phyloP scores from a whole-genome alignment of 1,140 invertebrate species.

The Conopomorpha cramerella region DNA sequence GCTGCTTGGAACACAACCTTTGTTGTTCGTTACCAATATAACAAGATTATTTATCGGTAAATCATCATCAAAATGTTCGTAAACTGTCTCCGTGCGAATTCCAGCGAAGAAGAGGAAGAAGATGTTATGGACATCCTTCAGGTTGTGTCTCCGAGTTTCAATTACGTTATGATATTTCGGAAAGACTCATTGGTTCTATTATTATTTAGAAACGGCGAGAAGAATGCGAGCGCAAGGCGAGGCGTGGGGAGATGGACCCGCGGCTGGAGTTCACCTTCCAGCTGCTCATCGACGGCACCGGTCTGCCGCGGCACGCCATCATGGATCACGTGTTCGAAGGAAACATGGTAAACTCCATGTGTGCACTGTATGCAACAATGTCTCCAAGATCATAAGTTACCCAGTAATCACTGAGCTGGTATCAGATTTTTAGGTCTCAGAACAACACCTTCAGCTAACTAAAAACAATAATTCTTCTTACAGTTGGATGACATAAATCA shows the following conservation, averaged over 20 bases:
- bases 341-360: slow-evolving; percentile 86
- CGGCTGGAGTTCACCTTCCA: slow-evolving; percentile 87
- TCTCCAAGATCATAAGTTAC: no score
- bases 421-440: no score
- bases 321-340: slow-evolving; percentile 90
- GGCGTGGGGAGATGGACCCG: slow-evolving; percentile 87
- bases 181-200: background rate
- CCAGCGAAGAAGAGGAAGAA: slow-evolving; percentile 45
- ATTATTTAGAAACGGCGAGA: slow-evolving; percentile 74
- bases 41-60: no score
- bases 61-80: slow-evolving; percentile 44
- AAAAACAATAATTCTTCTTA: slow-evolving; percentile 7
- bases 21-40: background rate
- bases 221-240: slow-evolving; percentile 87
- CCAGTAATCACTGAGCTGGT: no score
- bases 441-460: no score
- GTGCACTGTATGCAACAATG: no score
- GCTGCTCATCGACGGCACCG: slow-evolving; percentile 80
- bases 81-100: slow-evolving; percentile 28
- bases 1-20: background rate
- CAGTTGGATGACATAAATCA: slow-evolving; percentile 87
- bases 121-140: slow-evolving; percentile 50
- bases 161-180: background rate
- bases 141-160: slow-evolving; percentile 13
- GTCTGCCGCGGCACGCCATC: slow-evolving; percentile 76